Base-by-base conservation (phyloP, 2,113 vertebrate genomes). In the Noturus placidus region DNA sequence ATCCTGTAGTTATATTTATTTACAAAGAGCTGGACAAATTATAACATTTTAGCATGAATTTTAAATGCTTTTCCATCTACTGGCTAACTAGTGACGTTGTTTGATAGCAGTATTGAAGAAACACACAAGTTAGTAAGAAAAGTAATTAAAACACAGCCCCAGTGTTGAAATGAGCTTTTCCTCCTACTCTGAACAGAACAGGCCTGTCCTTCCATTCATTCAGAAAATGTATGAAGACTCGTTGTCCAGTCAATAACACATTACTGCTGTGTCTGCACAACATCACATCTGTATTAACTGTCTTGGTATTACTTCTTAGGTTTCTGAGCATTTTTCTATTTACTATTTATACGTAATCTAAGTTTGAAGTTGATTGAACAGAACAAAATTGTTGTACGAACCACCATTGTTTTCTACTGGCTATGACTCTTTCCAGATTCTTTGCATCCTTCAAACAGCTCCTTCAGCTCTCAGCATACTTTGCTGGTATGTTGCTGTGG, bases 141-240 rank as follows among this genome's bases (percentile, higher is more conserved):
- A 42, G 35, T 74, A 74, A 42, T 46, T 74, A 74, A 76, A 50
- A 14, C 33, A 72, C 35, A 42, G 38, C 9, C 22, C 25, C 8
- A 46, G 38, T 46, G 20, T 27, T 27, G 11, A 50, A 76, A 76
- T 46, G 72, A 76, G 38, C 33, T 46, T 76, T 22, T 50, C 10
- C 38, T 76, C 20, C 72, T 76, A n/a, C 74, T 50, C 42, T n/a
- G 74, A n/a, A 77, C 42, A n/a, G 74, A n/a, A 77, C 74, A 50
- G 13, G 15, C 6, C 25, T n/a, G 35, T 74, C 11, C 27, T 13
- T 50, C 38, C 42, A 7, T 27, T 76, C 72, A 22, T 46, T 50
- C 13, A 15, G 13, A 77, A 27, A 74, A 74, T 74, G 9, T 25
- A 70, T 70, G 15, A 70, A 19, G 67, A 42, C 70, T 42, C 3